phyloP scores from a whole-genome alignment of 2,113 vertebrate species.

The Microcebus ravelobensis region DNA sequence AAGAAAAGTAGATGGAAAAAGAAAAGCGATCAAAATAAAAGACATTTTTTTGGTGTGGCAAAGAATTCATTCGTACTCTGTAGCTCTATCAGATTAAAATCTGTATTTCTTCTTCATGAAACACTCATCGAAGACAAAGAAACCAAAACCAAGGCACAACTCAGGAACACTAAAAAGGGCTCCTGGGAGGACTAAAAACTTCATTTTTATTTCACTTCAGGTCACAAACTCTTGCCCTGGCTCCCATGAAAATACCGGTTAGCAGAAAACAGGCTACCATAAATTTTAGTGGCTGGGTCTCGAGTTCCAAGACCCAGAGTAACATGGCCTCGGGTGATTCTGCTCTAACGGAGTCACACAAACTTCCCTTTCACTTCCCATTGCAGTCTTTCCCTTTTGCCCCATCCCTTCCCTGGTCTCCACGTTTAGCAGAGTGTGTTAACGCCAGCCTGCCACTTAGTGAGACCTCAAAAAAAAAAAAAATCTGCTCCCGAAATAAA shows the following conservation, averaged over 20 bases:
- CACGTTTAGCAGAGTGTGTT: background rate
- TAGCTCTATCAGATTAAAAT: conserved; percentile 14
- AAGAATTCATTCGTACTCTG: background rate
- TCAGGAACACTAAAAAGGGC: conserved; percentile 5
- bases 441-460: background rate
- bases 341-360: background rate
- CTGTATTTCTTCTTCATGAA: conserved; percentile 52
- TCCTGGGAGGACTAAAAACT: conserved; percentile 55
- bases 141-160: conserved; percentile 13
- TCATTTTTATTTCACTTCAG: conserved; percentile 71
- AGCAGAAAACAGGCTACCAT: conserved; percentile 62
- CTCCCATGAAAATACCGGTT: conserved; percentile 70
- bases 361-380: background rate
- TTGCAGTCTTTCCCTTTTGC: background rate
- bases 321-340: background rate
- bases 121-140: conserved; percentile 28
- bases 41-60: no score
- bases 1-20: background rate
- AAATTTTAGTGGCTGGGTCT: conserved; percentile 52
- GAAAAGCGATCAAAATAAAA: background rate
- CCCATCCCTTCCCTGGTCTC: background rate
- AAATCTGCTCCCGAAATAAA: background rate
- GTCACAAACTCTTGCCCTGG: conserved; percentile 60
- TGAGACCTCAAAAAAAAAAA: conserved; percentile 21
- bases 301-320: background rate